Evolutionary conservation across 2,797 vertebrate genomes (phyloP).

Genomic region (Gymnoscopelus microlampas): DNA sequence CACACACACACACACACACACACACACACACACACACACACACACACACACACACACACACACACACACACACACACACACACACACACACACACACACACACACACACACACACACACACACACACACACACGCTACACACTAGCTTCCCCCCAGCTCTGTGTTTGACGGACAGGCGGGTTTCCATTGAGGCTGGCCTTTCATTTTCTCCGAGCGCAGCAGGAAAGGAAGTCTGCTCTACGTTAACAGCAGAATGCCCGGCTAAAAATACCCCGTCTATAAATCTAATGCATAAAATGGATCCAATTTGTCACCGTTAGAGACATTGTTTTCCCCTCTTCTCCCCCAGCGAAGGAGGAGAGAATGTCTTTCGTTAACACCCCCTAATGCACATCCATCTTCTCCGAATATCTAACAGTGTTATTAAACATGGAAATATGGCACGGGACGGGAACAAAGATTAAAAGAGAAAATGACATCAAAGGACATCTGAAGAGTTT

Average conservation of each 20-base stretch:
- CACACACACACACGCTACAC: no score
- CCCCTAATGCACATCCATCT: conserved; percentile 67
- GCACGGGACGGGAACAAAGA: no score
- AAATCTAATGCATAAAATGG: conserved; percentile 66
- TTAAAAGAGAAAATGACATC: no score
- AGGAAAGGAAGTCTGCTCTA: conserved; percentile 43
- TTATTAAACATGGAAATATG: no score
- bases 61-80: no score
- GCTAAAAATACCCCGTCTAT: conserved; percentile 74
- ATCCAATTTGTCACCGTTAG: conserved; percentile 70
- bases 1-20: no score
- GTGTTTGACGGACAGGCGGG: conserved; percentile 64
- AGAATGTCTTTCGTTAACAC: conserved; percentile 69
- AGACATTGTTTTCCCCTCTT: conserved; percentile 59
- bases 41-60: no score
- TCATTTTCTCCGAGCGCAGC: conserved; percentile 55
- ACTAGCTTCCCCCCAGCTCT: conserved; percentile 24
- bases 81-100: no score
- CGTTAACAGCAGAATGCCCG: conserved; percentile 43
- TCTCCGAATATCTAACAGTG: conserved; percentile 7
- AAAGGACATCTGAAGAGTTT: no score
- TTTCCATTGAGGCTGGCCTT: conserved; percentile 49
- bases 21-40: no score
- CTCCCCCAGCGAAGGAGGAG: conserved; percentile 43
- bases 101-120: no score